Evolutionary conservation across 2,797 vertebrate genomes (phyloP).

Genomic region (Sebastolobus alascanus): DNA sequence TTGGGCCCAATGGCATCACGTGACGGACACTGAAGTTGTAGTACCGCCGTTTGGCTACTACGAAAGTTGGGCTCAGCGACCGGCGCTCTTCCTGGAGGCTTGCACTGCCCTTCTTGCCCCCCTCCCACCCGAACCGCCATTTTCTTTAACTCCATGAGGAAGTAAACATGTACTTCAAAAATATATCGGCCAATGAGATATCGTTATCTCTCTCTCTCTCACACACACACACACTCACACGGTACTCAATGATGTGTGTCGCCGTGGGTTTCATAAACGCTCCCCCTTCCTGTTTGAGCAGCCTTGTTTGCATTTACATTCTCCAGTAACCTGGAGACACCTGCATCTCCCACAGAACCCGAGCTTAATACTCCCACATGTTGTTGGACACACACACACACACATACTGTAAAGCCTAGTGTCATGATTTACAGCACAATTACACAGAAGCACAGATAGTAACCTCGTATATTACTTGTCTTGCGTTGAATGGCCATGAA

Average conservation of each 20-base stretch:
- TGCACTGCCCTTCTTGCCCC: too few relatives aligned
- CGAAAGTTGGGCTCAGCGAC: too few relatives aligned
- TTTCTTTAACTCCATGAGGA: too few relatives aligned
- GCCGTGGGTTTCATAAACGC: conserved; percentile 57
- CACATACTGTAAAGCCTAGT: neutral
- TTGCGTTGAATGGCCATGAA: conserved; percentile 46
- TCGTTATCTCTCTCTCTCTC: neutral
- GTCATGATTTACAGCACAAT: conserved; percentile 58
- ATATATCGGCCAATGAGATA: conserved; percentile 4
- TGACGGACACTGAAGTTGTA: too few relatives aligned
- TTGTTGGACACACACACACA: conserved; percentile 26
- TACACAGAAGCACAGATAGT: conserved; percentile 28
- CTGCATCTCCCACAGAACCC: conserved; percentile 57
- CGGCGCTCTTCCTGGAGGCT: too few relatives aligned
- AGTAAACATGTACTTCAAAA: too few relatives aligned
- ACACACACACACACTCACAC: neutral
- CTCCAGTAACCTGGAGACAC: conserved; percentile 83
- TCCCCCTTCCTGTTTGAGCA: conserved; percentile 70
- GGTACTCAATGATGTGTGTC: conserved; percentile 60
- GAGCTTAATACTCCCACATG: conserved; percentile 51
- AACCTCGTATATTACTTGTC: conserved; percentile 41
- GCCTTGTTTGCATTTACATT: conserved; percentile 79
- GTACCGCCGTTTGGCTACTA: too few relatives aligned
- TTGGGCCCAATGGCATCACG: too few relatives aligned
- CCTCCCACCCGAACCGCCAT: too few relatives aligned